Percentiles rank a stretch among this genome's conserved stretches.
phyloP scores from a whole-genome alignment of 2,888 invertebrate species.

The Cheilosia pagana region DNA sequence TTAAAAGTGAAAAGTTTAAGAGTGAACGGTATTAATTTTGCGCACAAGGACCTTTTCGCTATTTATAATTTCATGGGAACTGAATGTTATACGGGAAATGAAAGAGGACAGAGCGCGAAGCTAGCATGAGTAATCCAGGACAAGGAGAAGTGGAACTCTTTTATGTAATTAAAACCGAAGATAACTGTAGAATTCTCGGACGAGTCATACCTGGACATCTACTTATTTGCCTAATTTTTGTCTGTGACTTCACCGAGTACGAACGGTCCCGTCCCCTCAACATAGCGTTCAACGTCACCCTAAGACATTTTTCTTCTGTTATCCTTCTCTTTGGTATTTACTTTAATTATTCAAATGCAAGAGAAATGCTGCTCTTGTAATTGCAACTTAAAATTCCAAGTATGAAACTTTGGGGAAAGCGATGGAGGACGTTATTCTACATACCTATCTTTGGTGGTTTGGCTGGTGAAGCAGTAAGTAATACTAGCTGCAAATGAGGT shows the following conservation, averaged over 20 bases:
- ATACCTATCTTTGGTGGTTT: slow-evolving; percentile 3
- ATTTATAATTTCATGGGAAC: slow-evolving; percentile 71
- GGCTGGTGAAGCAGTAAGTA: background rate
- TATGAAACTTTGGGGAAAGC: slow-evolving; percentile 79
- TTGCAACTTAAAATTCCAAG: slow-evolving; percentile 82
- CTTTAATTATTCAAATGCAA: slow-evolving; percentile 74
- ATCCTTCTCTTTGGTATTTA: slow-evolving; percentile 60
- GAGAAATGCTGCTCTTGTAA: slow-evolving; percentile 77
- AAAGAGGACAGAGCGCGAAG: slow-evolving; percentile 11
- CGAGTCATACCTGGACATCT: slow-evolving; percentile 67
- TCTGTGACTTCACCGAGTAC: slow-evolving; percentile 10
- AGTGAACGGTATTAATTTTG: slow-evolving; percentile 70
- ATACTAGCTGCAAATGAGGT: background rate
- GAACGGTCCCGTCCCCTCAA: background rate
- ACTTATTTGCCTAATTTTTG: slow-evolving; percentile 69
- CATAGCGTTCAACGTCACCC: slow-evolving; percentile 46
- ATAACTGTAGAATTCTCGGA: slow-evolving; percentile 62
- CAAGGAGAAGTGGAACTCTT: slow-evolving; percentile 48
- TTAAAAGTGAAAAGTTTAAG: slow-evolving; percentile 71
- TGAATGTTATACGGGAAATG: slow-evolving; percentile 62
- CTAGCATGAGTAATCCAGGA: slow-evolving; percentile 36
- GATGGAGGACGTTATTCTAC: slow-evolving; percentile 50
- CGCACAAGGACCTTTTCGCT: slow-evolving; percentile 67
- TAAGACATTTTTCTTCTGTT: slow-evolving; percentile 54
- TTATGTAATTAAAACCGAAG: slow-evolving; percentile 69